Base-by-base conservation (phyloP, 1,140 invertebrate genomes). In the Conus ventricosus region DNA sequence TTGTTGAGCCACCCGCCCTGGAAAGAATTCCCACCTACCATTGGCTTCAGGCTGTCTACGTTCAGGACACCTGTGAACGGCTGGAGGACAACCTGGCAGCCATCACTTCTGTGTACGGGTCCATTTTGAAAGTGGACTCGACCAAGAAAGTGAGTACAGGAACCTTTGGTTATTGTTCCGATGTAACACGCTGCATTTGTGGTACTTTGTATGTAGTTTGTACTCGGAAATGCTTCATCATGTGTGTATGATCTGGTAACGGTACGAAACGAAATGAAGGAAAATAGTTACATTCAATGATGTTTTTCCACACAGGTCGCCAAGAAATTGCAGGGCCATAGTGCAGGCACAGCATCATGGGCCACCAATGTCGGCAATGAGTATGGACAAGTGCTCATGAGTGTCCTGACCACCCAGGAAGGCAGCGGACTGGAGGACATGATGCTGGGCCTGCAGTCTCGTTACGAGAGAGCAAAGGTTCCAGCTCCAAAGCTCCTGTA, bases 71-170 rank as follows among this genome's bases (percentile, higher is more conserved):
- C 15, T 51, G 89, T 5, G 13, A 83, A 25, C 80, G 91, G 17
- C 53, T 93, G 5, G 85, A 89, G n/a, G 80, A 90, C 3, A 71
- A 89, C 11, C 91, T 92, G 85, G 90, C 92, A 15, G 25, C 57
- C 75, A 90, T 92, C 20, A 93, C 92, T 13, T 93, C 91, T 5
- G 75, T 88, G 5, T 92, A 91, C 90, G 91, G 92, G 17, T 53
- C 20, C 7, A 84, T 92, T n/a, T 60, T 93, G 15, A 92, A 92
- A 85, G 87, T 92, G 81, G 92, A 92, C 85, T 92, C 92, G 13
- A 91, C 91, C 1, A 92, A 91, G 85, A 89, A 88, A 39, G 39
- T 3, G 84, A 25, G 25, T 57, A 27, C 10, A 27, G 15, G 1
- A 10, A 25, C 53, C 8, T 82, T 82, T 53, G 7, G 23, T 7